Percentiles rank a stretch among this genome's conserved stretches.
Conservation (phyloP, 2,113 vertebrate species). For the Zapus hudsonius region DNA sequence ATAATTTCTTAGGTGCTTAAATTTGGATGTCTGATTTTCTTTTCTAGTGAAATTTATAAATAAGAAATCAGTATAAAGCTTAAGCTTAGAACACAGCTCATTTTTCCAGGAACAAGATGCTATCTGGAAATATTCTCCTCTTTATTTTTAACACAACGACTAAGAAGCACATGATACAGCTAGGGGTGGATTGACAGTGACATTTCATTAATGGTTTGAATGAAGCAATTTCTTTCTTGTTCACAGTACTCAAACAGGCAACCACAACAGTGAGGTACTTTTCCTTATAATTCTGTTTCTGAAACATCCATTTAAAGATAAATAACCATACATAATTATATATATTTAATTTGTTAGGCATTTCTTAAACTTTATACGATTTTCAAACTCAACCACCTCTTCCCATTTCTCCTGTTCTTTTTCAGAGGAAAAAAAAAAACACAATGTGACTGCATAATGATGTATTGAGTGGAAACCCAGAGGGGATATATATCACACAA, state of each 20-base stretch:
- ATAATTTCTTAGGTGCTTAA: neutral
- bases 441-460: conserved; percentile 20
- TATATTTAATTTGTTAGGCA: conserved; percentile 54
- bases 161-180: conserved; percentile 66
- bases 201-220: conserved; percentile 85
- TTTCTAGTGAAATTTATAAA: conserved; percentile 50
- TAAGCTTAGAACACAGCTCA: neutral
- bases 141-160: conserved; percentile 72
- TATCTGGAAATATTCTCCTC: conserved; percentile 54
- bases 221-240: conserved; percentile 81
- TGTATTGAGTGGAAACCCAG: neutral
- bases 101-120: conserved; percentile 24
- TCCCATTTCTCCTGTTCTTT: neutral
- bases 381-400: conserved; percentile 42
- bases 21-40: conserved; percentile 19
- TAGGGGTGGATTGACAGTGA: conserved; percentile 81
- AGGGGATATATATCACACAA: neutral
- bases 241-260: conserved; percentile 69
- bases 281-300: conserved; percentile 59
- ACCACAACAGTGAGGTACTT: neutral
- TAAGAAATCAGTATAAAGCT: conserved; percentile 29
- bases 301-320: conserved; percentile 61
- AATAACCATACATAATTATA: conserved; percentile 50
- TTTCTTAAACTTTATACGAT: conserved; percentile 41
- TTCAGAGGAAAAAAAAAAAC: conserved; percentile 13